phyloP scores from a whole-genome alignment of 2,888 invertebrate genomes.

The Hydraecia micacea region DNA sequence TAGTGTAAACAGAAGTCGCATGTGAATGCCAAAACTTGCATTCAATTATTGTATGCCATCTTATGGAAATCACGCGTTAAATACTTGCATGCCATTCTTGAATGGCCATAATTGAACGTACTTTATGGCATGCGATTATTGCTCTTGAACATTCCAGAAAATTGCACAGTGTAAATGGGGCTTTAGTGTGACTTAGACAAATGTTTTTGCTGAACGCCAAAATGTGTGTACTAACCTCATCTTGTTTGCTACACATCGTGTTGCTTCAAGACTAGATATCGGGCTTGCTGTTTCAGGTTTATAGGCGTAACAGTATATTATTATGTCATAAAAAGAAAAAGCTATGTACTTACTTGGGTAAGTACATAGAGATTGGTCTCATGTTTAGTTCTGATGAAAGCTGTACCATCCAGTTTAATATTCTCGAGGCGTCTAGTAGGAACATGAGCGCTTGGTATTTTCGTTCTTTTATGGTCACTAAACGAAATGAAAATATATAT shows the following conservation, averaged over 20 bases:
- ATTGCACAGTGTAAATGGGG: background rate
- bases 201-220: conserved; percentile 19
- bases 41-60: background rate
- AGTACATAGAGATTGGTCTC: too few relatives aligned
- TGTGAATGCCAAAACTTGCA: background rate
- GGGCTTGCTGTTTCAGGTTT: conserved; percentile 34
- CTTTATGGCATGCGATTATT: background rate
- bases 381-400: conserved; percentile 59
- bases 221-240: conserved; percentile 29
- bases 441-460: conserved; percentile 42
- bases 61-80: background rate
- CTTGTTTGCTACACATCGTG: conserved; percentile 23
- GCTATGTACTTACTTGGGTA: conserved; percentile 48
- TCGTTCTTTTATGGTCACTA: conserved; percentile 40
- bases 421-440: conserved; percentile 51
- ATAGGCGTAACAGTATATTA: conserved; percentile 53
- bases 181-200: background rate
- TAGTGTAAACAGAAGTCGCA: background rate
- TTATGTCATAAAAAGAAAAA: conserved; percentile 49
- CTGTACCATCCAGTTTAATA: conserved; percentile 50
- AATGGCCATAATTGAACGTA: background rate
- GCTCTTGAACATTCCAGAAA: background rate
- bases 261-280: conserved; percentile 20
- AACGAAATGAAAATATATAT: conserved; percentile 56
- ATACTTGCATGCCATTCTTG: background rate